phyloP scores from a whole-genome alignment of 23 tunicate genomes.

The Ciona savignyi region DNA sequence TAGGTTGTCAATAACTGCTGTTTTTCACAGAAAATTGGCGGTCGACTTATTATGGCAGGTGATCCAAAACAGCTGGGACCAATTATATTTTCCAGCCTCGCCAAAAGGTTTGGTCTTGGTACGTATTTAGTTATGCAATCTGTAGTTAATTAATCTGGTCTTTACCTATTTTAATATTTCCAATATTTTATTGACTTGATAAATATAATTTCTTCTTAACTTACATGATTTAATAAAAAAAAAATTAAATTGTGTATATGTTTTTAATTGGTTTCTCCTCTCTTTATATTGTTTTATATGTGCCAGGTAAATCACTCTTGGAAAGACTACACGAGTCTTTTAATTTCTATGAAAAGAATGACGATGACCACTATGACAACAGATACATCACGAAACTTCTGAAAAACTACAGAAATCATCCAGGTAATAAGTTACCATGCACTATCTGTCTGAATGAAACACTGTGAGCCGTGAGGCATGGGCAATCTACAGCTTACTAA shows the following conservation, averaged over 20 bases:
- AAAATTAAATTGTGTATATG: no score
- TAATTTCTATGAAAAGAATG: conserved; percentile 16
- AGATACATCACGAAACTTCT: conserved; percentile 39
- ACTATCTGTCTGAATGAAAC: no score
- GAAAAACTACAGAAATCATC: conserved; percentile 69
- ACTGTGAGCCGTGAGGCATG: no score
- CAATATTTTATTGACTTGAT: no score
- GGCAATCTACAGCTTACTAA: no score
- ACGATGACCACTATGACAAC: conserved; percentile 17
- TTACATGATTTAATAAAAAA: no score
- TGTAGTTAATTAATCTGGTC: no score
- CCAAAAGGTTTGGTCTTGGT: conserved; percentile 36
- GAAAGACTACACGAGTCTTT: conserved; percentile 33
- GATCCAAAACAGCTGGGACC: conserved; percentile 84
- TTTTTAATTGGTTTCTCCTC: no score
- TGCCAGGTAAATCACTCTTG: conserved; percentile 35
- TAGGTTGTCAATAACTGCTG: background rate
- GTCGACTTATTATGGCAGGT: conserved; percentile 66
- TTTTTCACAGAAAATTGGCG: conserved; percentile 16
- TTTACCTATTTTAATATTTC: no score
- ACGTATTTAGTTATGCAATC: no score
- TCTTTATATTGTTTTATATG: background rate
- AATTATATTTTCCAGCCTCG: conserved; percentile 26
- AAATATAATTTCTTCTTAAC: no score
- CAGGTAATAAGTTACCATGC: conserved; percentile 7